Evolutionary conservation across 2,113 vertebrate genomes (phyloP).

Genomic region (Plotosus lineatus): DNA sequence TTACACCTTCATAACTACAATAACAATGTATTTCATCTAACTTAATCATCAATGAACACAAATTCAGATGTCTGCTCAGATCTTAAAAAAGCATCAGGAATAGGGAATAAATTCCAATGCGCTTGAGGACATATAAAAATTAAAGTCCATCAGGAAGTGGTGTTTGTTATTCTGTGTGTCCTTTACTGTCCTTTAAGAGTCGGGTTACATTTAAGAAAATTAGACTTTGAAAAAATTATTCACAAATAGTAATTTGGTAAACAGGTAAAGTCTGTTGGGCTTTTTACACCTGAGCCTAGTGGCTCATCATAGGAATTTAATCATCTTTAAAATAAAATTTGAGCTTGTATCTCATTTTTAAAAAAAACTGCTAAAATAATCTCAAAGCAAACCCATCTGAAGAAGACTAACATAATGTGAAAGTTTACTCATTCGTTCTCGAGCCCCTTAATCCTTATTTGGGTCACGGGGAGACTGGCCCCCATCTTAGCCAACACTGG

Average conservation of each 20-base stretch:
- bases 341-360: background rate
- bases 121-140: conserved; percentile 27
- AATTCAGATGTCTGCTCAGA: conserved; percentile 54
- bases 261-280: too few relatives aligned
- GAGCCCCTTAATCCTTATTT: too few relatives aligned
- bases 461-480: too few relatives aligned
- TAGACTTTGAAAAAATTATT: background rate
- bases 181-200: background rate
- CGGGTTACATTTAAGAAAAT: background rate
- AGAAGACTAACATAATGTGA: background rate
- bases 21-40: conserved; percentile 36
- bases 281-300: too few relatives aligned
- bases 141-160: background rate
- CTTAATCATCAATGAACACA: conserved; percentile 69
- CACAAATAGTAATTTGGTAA: too few relatives aligned
- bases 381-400: background rate
- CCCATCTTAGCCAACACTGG: too few relatives aligned
- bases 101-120: conserved; percentile 57
- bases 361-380: background rate
- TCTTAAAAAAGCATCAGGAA: conserved; percentile 51
- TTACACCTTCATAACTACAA: conserved; percentile 32
- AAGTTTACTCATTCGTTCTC: too few relatives aligned
- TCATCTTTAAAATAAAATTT: background rate
- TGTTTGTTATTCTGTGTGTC: background rate
- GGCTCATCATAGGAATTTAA: too few relatives aligned